Evolutionary conservation across 2,113 vertebrate genomes (phyloP).

Genomic region (Scytalopus superciliaris): DNA sequence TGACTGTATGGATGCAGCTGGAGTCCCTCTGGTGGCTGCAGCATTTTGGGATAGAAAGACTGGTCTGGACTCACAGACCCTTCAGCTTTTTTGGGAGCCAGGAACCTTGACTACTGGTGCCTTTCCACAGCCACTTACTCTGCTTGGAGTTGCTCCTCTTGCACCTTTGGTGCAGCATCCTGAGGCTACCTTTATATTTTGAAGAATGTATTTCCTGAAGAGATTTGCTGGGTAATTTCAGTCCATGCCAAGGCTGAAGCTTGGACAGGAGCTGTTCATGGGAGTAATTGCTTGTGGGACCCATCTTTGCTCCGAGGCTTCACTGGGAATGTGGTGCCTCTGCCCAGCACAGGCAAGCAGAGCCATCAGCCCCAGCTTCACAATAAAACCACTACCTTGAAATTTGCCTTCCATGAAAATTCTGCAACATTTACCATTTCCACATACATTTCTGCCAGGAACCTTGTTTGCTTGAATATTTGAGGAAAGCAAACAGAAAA

Average conservation of each 20-base stretch:
- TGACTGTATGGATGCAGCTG: fast-evolving
- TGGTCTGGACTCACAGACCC: fast-evolving
- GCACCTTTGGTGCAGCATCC: not conserved
- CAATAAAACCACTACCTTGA: not conserved
- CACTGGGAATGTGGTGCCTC: not conserved
- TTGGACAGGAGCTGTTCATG: not conserved
- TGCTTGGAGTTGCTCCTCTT: not conserved
- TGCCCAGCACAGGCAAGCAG: not conserved
- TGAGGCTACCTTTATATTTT: not conserved
- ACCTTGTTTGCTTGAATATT: slow-evolving; percentile 16
- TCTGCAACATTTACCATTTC: slow-evolving; percentile 39
- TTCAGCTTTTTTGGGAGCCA: not conserved
- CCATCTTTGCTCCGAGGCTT: not conserved
- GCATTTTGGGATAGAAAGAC: not conserved
- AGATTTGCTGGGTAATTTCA: not conserved
- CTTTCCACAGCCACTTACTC: not conserved
- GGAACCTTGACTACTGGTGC: not conserved
- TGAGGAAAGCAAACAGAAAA: slow-evolving; percentile 52
- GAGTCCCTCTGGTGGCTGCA: not conserved
- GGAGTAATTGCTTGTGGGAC: not conserved
- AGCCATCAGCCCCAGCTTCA: not conserved
- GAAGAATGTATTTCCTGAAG: not conserved
- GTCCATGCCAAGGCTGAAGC: not conserved
- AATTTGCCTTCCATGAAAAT: not conserved
- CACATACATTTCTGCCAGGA: slow-evolving; percentile 40